Evolutionary conservation across 2,888 invertebrate genomes (phyloP).

Genomic region (Synergus itoensis): DNA sequence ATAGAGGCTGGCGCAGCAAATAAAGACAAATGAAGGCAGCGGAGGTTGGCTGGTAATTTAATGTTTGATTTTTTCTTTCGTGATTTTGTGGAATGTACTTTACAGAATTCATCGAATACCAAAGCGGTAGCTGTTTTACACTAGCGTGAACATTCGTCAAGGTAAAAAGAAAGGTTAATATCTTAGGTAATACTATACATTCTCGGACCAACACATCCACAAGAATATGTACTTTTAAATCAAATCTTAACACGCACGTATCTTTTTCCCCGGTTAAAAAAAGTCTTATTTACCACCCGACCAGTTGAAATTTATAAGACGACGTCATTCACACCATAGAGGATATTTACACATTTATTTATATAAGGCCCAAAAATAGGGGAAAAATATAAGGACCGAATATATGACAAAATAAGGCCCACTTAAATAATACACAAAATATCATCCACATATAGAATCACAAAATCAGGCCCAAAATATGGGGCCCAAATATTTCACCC

Average conservation of each 20-base stretch:
- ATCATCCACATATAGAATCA: too few relatives aligned
- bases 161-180: slow-evolving; percentile 34
- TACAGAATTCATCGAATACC: slow-evolving; percentile 34
- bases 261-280: not conserved
- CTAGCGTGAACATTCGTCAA: slow-evolving; percentile 17
- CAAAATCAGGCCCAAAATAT: too few relatives aligned
- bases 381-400: too few relatives aligned
- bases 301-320: not conserved
- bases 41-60: slow-evolving; percentile 5
- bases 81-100: slow-evolving; percentile 3
- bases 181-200: slow-evolving; percentile 24
- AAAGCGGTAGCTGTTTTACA: slow-evolving; percentile 33
- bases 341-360: not conserved
- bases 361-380: not conserved
- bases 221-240: not conserved
- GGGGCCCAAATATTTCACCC: too few relatives aligned
- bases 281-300: not conserved
- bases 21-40: not conserved
- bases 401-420: too few relatives aligned
- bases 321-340: not conserved
- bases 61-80: not conserved
- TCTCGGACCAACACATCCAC: not conserved
- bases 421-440: too few relatives aligned
- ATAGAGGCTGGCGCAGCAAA: slow-evolving; percentile 1
- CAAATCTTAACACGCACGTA: not conserved